Percentiles rank a stretch among this genome's conserved stretches.
These are phyloP conservation scores for Semnornis frantzii DNA, from an alignment of 2,113 vertebrate genomes.

Conservation along the genomic window DNA sequence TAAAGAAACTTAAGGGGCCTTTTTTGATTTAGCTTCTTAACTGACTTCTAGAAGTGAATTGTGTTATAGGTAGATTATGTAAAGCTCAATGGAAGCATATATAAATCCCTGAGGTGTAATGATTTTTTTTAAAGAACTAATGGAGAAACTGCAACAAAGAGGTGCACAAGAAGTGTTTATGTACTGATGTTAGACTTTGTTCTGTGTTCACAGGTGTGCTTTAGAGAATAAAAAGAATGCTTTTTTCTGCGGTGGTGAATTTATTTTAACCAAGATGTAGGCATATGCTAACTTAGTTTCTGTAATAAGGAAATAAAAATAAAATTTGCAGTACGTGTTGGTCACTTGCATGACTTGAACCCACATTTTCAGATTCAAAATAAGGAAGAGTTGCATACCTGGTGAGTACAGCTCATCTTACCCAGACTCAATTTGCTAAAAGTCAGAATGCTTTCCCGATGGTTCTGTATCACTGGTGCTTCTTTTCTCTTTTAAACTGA, in stretches of 20 bases:
- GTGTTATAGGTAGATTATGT: slow-evolving; percentile 48
- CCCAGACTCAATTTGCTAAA: neutral
- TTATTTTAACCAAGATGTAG: slow-evolving; percentile 64
- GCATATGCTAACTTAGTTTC: slow-evolving; percentile 36
- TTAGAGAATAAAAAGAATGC: slow-evolving; percentile 57
- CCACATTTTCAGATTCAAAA: neutral
- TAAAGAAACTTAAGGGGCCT: slow-evolving; percentile 55
- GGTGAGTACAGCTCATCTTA: neutral
- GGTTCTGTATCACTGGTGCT: neutral
- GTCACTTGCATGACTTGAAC: slow-evolving; percentile 18
- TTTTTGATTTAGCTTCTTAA: slow-evolving; percentile 56
- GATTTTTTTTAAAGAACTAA: slow-evolving; percentile 42
- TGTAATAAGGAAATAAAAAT: slow-evolving; percentile 73
- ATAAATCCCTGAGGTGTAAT: slow-evolving; percentile 61
- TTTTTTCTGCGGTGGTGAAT: slow-evolving; percentile 42
- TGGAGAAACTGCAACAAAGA: slow-evolving; percentile 47
- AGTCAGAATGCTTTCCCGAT: neutral
- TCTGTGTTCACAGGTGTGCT: slow-evolving; percentile 53
- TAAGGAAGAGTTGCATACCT: neutral
- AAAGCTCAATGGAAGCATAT: slow-evolving; percentile 41
- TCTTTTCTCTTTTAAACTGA: neutral
- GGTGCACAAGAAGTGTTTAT: slow-evolving; percentile 38
- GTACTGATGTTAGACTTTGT: slow-evolving; percentile 51
- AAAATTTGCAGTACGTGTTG: slow-evolving; percentile 39
- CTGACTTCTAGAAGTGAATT: slow-evolving; percentile 59